A percentile compares a stretch with the other conserved stretches of the same genome.
Evolutionary conservation across 2,888 invertebrate species (phyloP).

Genomic region (Apocheima hispidaria): DNA sequence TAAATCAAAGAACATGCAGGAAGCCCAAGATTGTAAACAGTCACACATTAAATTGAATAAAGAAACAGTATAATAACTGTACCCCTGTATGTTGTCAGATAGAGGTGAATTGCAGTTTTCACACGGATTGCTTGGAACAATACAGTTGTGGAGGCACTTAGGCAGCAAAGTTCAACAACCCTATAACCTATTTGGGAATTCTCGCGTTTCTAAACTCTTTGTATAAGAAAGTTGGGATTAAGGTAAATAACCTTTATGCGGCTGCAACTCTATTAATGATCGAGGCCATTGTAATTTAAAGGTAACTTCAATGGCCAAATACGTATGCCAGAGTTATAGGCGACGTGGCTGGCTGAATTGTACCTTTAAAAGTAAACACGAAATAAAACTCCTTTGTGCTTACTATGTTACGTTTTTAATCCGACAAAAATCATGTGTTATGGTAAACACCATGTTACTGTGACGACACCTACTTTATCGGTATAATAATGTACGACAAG

Average conservation of each 20-base stretch:
- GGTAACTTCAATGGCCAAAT: too few species aligned
- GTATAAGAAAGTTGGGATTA: constrained; percentile 39
- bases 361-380: background rate
- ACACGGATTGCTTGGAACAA: constrained; percentile 77
- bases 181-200: constrained; percentile 45
- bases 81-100: constrained; percentile 54
- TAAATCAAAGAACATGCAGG: constrained; percentile 7
- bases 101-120: constrained; percentile 72
- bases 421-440: background rate
- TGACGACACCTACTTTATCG: background rate
- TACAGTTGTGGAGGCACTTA: constrained; percentile 55
- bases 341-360: too few species aligned
- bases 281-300: too few species aligned
- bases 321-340: too few species aligned
- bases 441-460: background rate
- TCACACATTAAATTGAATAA: constrained; percentile 43
- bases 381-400: background rate
- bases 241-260: background rate
- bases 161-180: constrained; percentile 69
- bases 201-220: constrained; percentile 36
- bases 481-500: constrained; percentile 12
- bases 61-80: constrained; percentile 41
- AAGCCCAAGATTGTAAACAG: constrained; percentile 4
- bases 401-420: background rate
- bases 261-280: constrained; percentile 3